Percentiles rank a stretch among this genome's conserved stretches.
Conservation (phyloP, 2,888 invertebrate species). For the Strigamia transsilvanica region DNA sequence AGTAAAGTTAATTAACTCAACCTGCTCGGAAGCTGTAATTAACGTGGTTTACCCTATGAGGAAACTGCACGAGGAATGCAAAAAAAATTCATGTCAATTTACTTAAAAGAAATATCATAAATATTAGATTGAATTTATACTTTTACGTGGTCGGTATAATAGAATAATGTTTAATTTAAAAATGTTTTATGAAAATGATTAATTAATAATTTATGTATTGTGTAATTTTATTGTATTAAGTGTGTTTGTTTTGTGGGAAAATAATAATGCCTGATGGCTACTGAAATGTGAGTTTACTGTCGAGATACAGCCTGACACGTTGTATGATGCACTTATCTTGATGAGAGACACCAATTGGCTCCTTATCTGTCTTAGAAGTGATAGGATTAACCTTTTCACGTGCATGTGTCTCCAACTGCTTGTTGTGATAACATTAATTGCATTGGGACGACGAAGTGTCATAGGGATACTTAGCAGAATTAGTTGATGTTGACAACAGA, state of each 20-base stretch:
- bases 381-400: constrained; percentile 34
- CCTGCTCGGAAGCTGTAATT: constrained; percentile 38
- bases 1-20: constrained; percentile 24
- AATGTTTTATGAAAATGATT: too few species aligned
- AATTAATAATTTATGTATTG: too few species aligned
- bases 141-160: too few species aligned
- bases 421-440: constrained; percentile 40
- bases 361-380: not conserved
- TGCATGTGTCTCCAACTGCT: constrained; percentile 24
- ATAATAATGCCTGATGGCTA: not conserved
- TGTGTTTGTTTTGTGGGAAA: too few species aligned
- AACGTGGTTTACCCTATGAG: constrained; percentile 6
- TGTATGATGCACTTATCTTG: constrained; percentile 27
- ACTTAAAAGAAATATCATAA: too few species aligned
- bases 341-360: constrained; percentile 32
- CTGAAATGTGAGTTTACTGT: not conserved
- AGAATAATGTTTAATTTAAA: too few species aligned
- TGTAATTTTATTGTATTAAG: too few species aligned
- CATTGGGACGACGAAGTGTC: constrained; percentile 28
- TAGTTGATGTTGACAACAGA: constrained; percentile 18
- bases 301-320: not conserved
- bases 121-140: too few species aligned
- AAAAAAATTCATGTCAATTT: too few species aligned
- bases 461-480: constrained; percentile 33
- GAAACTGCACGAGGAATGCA: not conserved